Evolutionary conservation across 2,888 invertebrate genomes (phyloP).

Genomic region (Mallateleia sp.): DNA sequence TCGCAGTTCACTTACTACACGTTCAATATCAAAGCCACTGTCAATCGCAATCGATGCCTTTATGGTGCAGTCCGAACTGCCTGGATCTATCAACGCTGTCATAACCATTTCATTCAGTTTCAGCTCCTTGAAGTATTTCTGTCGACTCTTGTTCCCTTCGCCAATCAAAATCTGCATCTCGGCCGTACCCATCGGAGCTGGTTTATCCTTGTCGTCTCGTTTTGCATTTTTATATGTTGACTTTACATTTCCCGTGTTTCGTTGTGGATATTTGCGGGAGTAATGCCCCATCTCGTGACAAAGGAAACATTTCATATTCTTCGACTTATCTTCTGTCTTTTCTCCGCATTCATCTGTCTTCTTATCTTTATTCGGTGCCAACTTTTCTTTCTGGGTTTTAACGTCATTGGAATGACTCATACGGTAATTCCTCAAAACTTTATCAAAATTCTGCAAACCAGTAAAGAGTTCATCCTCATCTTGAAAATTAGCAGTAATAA

Average conservation of each 20-base stretch:
- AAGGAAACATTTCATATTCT: neutral
- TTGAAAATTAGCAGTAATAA: neutral
- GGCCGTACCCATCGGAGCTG: neutral
- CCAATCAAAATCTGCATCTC: no score
- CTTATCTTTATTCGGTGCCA: neutral
- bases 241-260: no score
- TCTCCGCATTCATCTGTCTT: neutral
- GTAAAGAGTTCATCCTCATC: neutral
- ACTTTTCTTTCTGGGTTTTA: neutral
- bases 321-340: neutral
- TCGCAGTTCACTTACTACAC: conserved; percentile 6
- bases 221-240: neutral
- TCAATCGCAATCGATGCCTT: conserved; percentile 57
- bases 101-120: no score
- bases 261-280: conserved; percentile 64
- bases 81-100: conserved; percentile 72
- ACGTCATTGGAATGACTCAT: neutral
- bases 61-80: conserved; percentile 71
- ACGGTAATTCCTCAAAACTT: neutral
- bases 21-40: neutral
- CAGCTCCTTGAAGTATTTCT: no score
- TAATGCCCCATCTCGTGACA: conserved; percentile 33
- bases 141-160: no score
- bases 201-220: neutral
- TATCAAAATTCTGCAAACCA: neutral